These are phyloP conservation scores for Triplophysa bombifrons DNA, from an alignment of 2,797 vertebrate genomes.

Conservation along the genomic window DNA sequence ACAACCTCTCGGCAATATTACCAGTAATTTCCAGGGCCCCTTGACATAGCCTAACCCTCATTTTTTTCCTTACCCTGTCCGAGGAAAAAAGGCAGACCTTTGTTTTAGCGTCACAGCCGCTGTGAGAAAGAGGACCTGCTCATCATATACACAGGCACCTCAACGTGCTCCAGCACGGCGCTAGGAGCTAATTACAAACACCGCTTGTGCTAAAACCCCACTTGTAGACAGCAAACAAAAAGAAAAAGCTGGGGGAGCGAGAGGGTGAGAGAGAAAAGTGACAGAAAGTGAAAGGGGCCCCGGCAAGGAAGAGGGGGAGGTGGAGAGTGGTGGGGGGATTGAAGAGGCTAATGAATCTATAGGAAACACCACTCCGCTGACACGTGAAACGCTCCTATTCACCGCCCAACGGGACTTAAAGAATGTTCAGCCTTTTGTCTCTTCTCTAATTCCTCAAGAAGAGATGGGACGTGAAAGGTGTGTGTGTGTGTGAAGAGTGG, in stretches of 20 bases:
- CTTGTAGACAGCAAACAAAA: constrained; percentile 88
- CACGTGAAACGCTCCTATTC: constrained; percentile 95
- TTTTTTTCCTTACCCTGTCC: constrained; percentile 71
- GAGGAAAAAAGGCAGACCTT: constrained; percentile 81
- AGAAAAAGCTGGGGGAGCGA: constrained; percentile 64
- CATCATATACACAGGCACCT: constrained; percentile 87
- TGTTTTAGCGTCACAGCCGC: constrained; percentile 84
- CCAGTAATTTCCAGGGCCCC: constrained; percentile 70
- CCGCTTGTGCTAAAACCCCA: constrained; percentile 88
- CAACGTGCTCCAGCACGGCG: constrained; percentile 89
- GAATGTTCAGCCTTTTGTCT: constrained; percentile 91
- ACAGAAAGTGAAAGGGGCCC: constrained; percentile 84
- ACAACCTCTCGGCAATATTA: constrained; percentile 76
- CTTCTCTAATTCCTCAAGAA: constrained; percentile 94
- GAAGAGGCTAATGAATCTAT: constrained; percentile 99
- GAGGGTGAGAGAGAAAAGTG: constrained; percentile 68
- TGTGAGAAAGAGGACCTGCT: constrained; percentile 83
- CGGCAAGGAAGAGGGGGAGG: constrained; percentile 80
- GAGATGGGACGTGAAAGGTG: constrained; percentile 82
- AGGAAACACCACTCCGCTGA: constrained; percentile 92
- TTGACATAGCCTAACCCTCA: constrained; percentile 70
- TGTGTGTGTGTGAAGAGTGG: constrained; percentile 57
- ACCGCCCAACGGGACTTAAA: constrained; percentile 90
- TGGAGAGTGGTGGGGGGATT: constrained; percentile 79
- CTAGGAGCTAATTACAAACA: constrained; percentile 97